Percentiles rank a stretch among this genome's conserved stretches.
Conservation (phyloP, 2,113 vertebrate species). For the Pimephales promelas region DNA sequence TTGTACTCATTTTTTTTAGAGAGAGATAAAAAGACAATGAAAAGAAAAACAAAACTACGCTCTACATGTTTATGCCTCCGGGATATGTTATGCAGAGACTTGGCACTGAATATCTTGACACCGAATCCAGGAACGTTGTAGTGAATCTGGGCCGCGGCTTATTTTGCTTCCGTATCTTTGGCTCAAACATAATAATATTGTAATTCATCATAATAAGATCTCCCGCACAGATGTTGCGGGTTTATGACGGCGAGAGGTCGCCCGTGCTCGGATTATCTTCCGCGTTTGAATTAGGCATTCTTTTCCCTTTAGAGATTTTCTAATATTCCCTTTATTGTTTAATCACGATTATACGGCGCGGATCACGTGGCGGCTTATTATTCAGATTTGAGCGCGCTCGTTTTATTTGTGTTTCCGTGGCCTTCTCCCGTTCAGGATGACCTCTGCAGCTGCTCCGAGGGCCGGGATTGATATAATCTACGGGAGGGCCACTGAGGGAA, state of each 20-base stretch:
- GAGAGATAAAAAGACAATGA: neutral
- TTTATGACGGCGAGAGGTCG: constrained; percentile 15
- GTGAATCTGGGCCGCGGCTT: constrained; percentile 25
- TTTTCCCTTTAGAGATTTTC: constrained; percentile 43
- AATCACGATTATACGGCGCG: constrained; percentile 35
- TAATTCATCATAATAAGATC: constrained; percentile 42
- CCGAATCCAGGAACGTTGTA: neutral
- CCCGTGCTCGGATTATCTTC: constrained; percentile 10
- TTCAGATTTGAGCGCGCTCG: constrained; percentile 27
- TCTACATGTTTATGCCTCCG: neutral
- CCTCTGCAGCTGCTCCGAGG: neutral
- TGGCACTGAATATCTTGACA: constrained; percentile 12
- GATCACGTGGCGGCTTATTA: constrained; percentile 30
- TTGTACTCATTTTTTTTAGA: neutral
- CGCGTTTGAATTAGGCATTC: constrained; percentile 45
- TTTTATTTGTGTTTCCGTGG: constrained; percentile 10
- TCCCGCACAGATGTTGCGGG: constrained; percentile 28
- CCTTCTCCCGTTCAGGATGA: neutral
- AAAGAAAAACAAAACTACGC: neutral
- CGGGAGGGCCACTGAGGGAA: constrained; percentile 50
- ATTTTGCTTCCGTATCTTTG: constrained; percentile 21
- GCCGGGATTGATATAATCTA: constrained; percentile 13
- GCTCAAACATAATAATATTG: constrained; percentile 9
- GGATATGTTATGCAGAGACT: constrained; percentile 12
- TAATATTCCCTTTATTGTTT: constrained; percentile 49